Evolutionary conservation across 2,113 vertebrate genomes (phyloP), one percentile per base, ranked within the genome.

Genomic region (Cathartes aura): DNA sequence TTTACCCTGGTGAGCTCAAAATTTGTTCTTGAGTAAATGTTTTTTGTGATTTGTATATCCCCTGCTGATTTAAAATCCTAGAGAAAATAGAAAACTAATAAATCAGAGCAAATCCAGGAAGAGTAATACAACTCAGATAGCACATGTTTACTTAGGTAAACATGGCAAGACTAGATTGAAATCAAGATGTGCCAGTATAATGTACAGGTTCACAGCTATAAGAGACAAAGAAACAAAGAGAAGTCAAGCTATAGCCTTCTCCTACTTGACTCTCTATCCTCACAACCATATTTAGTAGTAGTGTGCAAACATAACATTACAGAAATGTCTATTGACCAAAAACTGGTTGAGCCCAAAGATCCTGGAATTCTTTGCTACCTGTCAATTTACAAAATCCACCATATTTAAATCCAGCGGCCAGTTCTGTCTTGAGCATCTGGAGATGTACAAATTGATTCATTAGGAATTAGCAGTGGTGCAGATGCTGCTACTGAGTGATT

Each of bases 71-170:
- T 74, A 74, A 90, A 92, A 58, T 47, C 62, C 55, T 55, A 74
- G 26, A 71, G 20, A 68, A 96, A 94, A 95, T 8, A 80, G 20
- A 20, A 93, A 86, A 22, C n/a, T 92, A 90, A 81, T 83, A 93
- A 81, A 92, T 78, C 22, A 78, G 24, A 52, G 32, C 12, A 90
- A 88, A 89, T 79, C 43, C 38, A 71, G 29, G 20, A 92, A 9
- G 3, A 70, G 18, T 63, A 73, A 47, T 4, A 27, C 5, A 64
- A 36, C 7, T 83, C 32, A 48, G 27, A 50, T 4, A 55, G 23
- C 18, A 83, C 11, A 13, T 13, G 11, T 9, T 81, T 70, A 43
- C 18, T 60, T 47, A 52, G 12, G 15, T 36, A 90, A 87, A 67
- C 48, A 71, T 1, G 0, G 30, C 42, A 79, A 72, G 29, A 45